phyloP scores from a whole-genome alignment of 1,140 invertebrate species.

The Ceratina calcarata region DNA sequence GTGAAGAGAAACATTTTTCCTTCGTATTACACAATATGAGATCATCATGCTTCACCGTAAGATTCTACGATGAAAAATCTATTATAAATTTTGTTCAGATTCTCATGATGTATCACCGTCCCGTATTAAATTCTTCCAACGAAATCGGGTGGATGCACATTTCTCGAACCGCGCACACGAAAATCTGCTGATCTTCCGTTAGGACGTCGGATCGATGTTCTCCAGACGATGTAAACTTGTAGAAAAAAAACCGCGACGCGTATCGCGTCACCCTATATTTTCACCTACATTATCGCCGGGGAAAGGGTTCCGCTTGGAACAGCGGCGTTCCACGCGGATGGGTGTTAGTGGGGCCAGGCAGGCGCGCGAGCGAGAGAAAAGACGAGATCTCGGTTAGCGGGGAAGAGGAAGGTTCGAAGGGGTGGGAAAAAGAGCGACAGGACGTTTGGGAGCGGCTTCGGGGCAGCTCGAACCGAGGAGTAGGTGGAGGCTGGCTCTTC shows the following conservation, averaged over 20 bases:
- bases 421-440: background rate
- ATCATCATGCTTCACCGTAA: background rate
- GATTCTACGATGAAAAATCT: background rate
- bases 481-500: constrained; percentile 14
- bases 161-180: no score
- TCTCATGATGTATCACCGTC: no score
- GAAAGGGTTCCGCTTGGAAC: constrained; percentile 49
- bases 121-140: no score
- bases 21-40: background rate
- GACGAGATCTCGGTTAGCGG: constrained; percentile 38
- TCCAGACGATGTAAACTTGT: background rate
- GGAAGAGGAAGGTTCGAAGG: constrained; percentile 20
- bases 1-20: background rate
- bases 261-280: constrained; percentile 49
- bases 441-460: background rate
- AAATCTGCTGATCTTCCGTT: background rate
- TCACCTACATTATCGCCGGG: constrained; percentile 50
- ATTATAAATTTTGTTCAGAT: no score
- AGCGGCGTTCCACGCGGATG: constrained; percentile 48
- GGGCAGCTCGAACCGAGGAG: background rate
- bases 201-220: background rate
- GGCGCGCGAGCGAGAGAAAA: constrained; percentile 31
- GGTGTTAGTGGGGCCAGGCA: constrained; percentile 46
- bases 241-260: constrained; percentile 13
- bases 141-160: no score